Base-by-base conservation (phyloP, 2,797 vertebrate genomes). In the Cuculus canorus region DNA sequence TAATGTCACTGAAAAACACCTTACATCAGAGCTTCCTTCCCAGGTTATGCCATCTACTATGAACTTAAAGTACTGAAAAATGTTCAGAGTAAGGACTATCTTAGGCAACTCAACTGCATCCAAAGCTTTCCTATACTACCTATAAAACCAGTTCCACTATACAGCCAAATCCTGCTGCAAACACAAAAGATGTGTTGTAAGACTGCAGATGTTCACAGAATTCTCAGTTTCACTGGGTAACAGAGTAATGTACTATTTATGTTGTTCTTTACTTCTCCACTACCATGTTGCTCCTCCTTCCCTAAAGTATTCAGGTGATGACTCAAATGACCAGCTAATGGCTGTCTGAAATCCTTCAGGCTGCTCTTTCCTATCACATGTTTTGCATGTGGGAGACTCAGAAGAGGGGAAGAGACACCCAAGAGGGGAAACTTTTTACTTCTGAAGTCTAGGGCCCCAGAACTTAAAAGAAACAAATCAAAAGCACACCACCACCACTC, bases 21-120 rank as follows among this genome's bases (percentile, higher is more conserved):
- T 82, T 33, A 3, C 23, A 14, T 1, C 0, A 1, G 45, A 5
- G 3, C 21, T 18, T 70, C 2, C 1, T 75, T 77, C 12, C 43
- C 0, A 4, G 24, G 54, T 79, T 72, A 10, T 2, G 3, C 14
- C 1, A 2, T 11, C 23, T 52, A 69, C 57, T 43, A 11, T 5
- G 17, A 37, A 53, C 32, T 63, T 54, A 18, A 32, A 2, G 3
- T 3, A 3, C 45, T 39, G 60, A 75, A 61, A 78, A 45, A 47
- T 8, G 25, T 7, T 65, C 77, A 68, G 30, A 41, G 13, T 52
- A 43, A 32, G 24, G 45, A 25, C n/a, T 32, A 3, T 28, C 52
- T 45, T 30, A 43, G 43, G 71, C 32, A 25, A 27, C 17, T 10
- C 9, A 23, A 61, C 43, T 24, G 43, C 59, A 65, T 39, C 30